These are phyloP conservation scores for Corythucha ciliata DNA, from an alignment of 2,888 invertebrate species.

Conservation along the genomic window DNA sequence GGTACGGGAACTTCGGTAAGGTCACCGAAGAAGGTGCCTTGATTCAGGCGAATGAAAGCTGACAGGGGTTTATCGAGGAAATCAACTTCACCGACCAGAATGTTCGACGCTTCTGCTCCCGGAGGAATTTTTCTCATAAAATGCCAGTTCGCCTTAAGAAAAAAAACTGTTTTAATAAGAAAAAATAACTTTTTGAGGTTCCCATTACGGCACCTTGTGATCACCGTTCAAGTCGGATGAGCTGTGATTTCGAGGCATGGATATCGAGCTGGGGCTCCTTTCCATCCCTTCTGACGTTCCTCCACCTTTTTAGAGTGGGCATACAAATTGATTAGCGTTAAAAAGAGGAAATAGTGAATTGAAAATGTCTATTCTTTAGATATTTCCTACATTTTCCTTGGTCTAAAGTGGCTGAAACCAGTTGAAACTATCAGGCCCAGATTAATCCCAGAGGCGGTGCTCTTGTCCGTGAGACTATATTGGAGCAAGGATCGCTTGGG, in stretches of 20 bases:
- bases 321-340: too few species aligned
- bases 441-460: too few species aligned
- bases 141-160: conserved; percentile 66
- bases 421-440: too few species aligned
- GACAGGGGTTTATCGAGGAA: conserved; percentile 86
- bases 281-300: conserved; percentile 46
- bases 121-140: conserved; percentile 95
- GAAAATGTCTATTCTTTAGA: too few species aligned
- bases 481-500: too few species aligned
- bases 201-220: conserved; percentile 45
- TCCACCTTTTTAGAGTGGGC: too few species aligned
- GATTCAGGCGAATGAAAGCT: conserved; percentile 83
- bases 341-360: too few species aligned
- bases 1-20: conserved; percentile 95
- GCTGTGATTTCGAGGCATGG: conserved; percentile 71
- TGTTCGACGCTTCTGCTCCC: conserved; percentile 95
- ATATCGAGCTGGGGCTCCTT: conserved; percentile 71
- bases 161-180: conserved; percentile 15
- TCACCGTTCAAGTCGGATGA: conserved; percentile 54
- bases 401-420: too few species aligned
- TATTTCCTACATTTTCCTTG: too few species aligned
- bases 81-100: conserved; percentile 93
- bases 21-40: conserved; percentile 84
- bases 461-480: too few species aligned
- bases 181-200: neutral